A percentile compares a stretch with the other conserved stretches of the same genome.
phyloP scores from a whole-genome alignment of 2,888 invertebrate genomes.

The Thysanoteuthis rhombus region DNA sequence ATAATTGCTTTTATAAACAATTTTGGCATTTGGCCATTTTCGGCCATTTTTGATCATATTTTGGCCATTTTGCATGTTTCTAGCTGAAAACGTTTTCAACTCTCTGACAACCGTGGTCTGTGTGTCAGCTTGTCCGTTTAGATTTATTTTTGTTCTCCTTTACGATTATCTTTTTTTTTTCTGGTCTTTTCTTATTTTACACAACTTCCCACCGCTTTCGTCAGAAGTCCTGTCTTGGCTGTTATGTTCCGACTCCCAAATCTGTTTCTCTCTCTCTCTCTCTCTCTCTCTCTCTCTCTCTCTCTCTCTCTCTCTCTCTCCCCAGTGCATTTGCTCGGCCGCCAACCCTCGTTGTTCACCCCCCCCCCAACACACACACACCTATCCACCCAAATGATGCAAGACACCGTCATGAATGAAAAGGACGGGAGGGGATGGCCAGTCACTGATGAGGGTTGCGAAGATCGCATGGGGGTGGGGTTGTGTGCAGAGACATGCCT shows the following conservation, averaged over 20 bases:
- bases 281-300: background rate
- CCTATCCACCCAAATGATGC: background rate
- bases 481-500: too few species aligned
- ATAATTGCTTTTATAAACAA: too few species aligned
- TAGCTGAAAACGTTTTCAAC: too few species aligned
- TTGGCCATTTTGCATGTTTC: too few species aligned
- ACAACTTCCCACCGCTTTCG: too few species aligned
- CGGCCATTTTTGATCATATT: too few species aligned
- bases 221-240: too few species aligned
- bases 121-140: background rate
- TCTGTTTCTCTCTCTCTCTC: background rate
- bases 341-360: background rate
- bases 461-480: too few species aligned
- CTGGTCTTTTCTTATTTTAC: background rate
- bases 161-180: background rate
- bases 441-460: background rate
- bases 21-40: too few species aligned
- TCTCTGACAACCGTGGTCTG: too few species aligned
- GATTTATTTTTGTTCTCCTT: background rate
- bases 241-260: too few species aligned
- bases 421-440: background rate
- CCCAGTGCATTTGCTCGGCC: background rate
- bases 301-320: background rate
- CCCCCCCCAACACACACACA: too few species aligned
- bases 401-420: background rate